Percentiles rank a stretch among this genome's conserved stretches.
These are phyloP conservation scores for Phanerotoma sp. DNA, from an alignment of 2,888 invertebrate genomes.

Conservation along the genomic window DNA sequence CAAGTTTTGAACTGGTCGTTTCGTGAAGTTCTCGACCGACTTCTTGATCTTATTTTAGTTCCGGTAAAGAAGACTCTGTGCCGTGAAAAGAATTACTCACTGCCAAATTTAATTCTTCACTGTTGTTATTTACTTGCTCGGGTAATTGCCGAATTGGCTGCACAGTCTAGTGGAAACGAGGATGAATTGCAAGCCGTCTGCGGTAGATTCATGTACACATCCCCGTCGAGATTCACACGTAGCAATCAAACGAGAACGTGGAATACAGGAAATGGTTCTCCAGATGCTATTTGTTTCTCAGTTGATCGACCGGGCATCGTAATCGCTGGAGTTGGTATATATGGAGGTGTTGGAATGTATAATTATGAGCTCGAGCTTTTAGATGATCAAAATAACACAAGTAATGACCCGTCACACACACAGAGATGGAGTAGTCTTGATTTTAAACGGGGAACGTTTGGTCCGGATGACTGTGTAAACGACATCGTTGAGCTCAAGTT, in stretches of 20 bases:
- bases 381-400: conserved; percentile 66
- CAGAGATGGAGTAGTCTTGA: conserved; percentile 90
- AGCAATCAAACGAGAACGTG: conserved; percentile 88
- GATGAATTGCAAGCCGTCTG: conserved; percentile 72
- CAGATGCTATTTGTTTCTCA: conserved; percentile 93
- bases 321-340: conserved; percentile 87
- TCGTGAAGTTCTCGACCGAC: conserved; percentile 78
- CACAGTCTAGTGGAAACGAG: conserved; percentile 76
- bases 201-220: conserved; percentile 78
- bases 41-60: conserved; percentile 78
- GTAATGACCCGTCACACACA: conserved; percentile 64
- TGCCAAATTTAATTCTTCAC: conserved; percentile 64
- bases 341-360: conserved; percentile 84
- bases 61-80: conserved; percentile 69
- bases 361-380: conserved; percentile 90
- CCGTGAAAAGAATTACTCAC: conserved; percentile 60
- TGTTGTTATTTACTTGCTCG: conserved; percentile 80
- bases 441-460: conserved; percentile 79
- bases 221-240: conserved; percentile 87
- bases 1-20: conserved; percentile 65
- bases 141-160: conserved; percentile 84
- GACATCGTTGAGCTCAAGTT: conserved; percentile 91
- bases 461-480: conserved; percentile 81
- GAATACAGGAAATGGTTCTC: conserved; percentile 97
- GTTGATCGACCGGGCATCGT: conserved; percentile 89